Evolutionary conservation across 2,888 invertebrate genomes (phyloP), one percentile per base, ranked within the genome.

Genomic region (Drosophila flavopinicola): DNA sequence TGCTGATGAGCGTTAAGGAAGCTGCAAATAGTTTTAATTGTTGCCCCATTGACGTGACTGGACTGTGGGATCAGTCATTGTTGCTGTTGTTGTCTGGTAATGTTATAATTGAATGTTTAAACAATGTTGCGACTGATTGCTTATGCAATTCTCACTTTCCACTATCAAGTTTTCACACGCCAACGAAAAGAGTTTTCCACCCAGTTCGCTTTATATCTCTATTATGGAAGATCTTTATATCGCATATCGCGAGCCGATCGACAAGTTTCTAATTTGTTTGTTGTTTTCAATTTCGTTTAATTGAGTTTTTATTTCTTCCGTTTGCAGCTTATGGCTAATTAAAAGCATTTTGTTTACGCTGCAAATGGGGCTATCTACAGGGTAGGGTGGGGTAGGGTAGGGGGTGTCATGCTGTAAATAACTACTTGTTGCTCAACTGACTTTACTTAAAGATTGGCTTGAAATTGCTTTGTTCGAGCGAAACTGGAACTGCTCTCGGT

Each of bases 1-100:
- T 58, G 76, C 56, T 66, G 75, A 70, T 63, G 79, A 70, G 72
- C 71, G 82, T 80, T 82, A 67, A 80, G 66, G 67, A 82, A 83
- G 78, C 73, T 57, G 72, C 71, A 84, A 84, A 80, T 78, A 75
- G 74, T 73, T 84, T 80, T 80, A 80, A 80, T 80, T 80, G 78
- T 83, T 72, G 79, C 66, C 39, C 32, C 65, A 65, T 53, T 72
- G 75, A 70, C 73, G 75, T 83, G 83, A 78, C 79, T 61, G 52
- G 83, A 73, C 66, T 75, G 67, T 25, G 41, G 65, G 65, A 70
- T 69, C 69, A 47, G 38, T 30, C 20, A 37, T 17, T 32, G 47
- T 52, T 6, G 6, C 15, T 15, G 17, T 33, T 11, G 27, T n/a
- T 11, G 29, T 66, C 66, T 70, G 66, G 71, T 66, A 58, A 66